Evolutionary conservation across 1,140 invertebrate species (phyloP), one percentile per base, ranked within the genome.

Genomic region (Epicauta chinensis): DNA sequence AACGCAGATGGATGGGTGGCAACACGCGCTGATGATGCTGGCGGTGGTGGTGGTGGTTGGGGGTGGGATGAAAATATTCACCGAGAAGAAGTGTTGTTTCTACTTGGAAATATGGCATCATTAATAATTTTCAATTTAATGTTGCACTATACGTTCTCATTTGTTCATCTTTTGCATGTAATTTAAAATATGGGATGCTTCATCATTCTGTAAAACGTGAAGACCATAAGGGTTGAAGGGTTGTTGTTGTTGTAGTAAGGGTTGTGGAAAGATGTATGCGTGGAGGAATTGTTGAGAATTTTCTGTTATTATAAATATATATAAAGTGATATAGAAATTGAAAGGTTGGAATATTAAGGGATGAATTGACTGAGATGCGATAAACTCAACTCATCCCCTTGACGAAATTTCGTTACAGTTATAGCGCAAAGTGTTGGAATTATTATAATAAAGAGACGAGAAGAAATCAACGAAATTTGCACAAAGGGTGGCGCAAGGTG

Each of bases 71-170:
- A 23, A 23, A 7, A 23, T n/a, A n/a, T n/a, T n/a, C n/a, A n/a
- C n/a, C n/a, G n/a, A 23, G 23, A 23, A 23, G 23, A 23, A 58
- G 61, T 57, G 59, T 54, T 59, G 59, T 43, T 63, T 58, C 45
- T 14, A 37, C 62, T 64, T 62, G 58, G 60, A 64, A 62, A 62
- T 64, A 64, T 60, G 52, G 58, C 40, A 60, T 62, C 62, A 64
- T 64, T 64, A 64, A 64, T 64, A 64, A 64, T 49, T 64, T 60
- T 61, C 54, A 62, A 64, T 64, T 62, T 61, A 64, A 64, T 64
- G 60, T 55, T 61, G 57, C 56, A 58, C 59, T 64, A 62, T 64
- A 59, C 59, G 53, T 64, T 61, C 60, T 58, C 55, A 62, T 62
- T 63, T 62, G 51, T 58, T 59, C 56, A 49, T 49, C 49, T 42